Percentiles rank a stretch among this genome's conserved stretches.
These are phyloP conservation scores for Steatornis caripensis DNA, from an alignment of 2,113 vertebrate genomes.

Conservation along the genomic window DNA sequence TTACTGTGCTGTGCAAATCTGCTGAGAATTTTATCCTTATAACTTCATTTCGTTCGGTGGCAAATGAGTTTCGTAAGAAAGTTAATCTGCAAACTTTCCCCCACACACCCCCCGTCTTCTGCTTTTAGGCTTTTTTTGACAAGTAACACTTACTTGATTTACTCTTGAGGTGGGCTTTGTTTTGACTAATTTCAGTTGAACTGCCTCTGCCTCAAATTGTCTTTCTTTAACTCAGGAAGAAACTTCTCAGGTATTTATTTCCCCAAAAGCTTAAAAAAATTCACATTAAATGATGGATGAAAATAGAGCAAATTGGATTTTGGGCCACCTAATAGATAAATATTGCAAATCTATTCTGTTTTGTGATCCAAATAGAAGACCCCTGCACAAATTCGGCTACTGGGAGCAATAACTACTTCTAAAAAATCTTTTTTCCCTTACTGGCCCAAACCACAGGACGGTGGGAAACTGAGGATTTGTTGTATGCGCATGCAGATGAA, in stretches of 20 bases:
- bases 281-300: not conserved
- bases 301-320: not conserved
- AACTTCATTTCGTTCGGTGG: constrained; percentile 66
- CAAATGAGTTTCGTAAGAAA: constrained; percentile 65
- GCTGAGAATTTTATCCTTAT: constrained; percentile 76
- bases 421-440: not conserved
- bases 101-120: not conserved
- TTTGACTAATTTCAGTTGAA: not conserved
- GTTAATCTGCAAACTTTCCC: constrained; percentile 53
- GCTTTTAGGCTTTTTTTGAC: not conserved
- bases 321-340: not conserved
- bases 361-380: not conserved
- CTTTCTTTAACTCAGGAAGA: not conserved
- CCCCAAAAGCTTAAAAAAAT: not conserved
- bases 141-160: not conserved
- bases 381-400: not conserved
- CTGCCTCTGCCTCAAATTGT: not conserved
- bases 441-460: not conserved
- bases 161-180: constrained; percentile 4
- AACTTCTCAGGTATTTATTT: not conserved
- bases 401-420: not conserved
- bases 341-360: not conserved
- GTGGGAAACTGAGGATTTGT: not conserved
- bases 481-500: not conserved
- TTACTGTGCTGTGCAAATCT: constrained; percentile 82